Evolutionary conservation across 1,140 invertebrate species (phyloP), one percentile per base, ranked within the genome.

Genomic region (Caenorhabditis brenneri): DNA sequence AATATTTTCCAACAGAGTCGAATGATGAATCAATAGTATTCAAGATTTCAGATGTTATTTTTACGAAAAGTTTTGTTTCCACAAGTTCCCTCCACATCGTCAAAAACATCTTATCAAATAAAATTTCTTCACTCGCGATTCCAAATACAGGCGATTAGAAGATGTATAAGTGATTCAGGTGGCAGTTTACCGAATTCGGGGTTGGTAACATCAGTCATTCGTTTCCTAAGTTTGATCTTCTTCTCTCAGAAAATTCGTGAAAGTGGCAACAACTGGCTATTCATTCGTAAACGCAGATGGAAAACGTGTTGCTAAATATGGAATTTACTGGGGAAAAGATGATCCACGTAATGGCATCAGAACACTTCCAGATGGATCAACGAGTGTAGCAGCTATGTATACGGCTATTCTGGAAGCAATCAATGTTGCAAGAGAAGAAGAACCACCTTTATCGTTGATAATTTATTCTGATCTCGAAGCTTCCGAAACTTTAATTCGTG

Each of bases 261-360:
- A 15, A n/a, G 81, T 82, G 5, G 39, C 39, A 7, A 82, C 81
- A 19, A 82, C 81, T 4, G 81, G 81, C 10, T 82, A 82, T 24
- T 65, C 81, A 29, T 82, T 65, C 27, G 29, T 16, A 0, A 22
- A 82, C 51, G 12, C 39, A 48, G 46, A 69, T 31, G 81, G 81
- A 29, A 58, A 60, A 27, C 36, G 36, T 27, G 58, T 82, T 0
- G 81, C 55, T 16, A 82, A 74, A 51, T 65, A 69, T 51, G 81
- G 81, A 46, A 74, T 82, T 12, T 82, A 48, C 19, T 82, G 55
- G 36, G 81, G 60, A 39, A 69, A 74, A 31, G 60, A 46, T 16
- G 81, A 82, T 74, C 19, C 55, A 12, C 22, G 81, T 12, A 82
- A 82, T 24, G 36, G 39, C 3, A 69, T 51, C 27, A 12, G 81